Base-by-base conservation (phyloP, 64 coral and sea anemone species). In the Exaiptasia diaphana region DNA sequence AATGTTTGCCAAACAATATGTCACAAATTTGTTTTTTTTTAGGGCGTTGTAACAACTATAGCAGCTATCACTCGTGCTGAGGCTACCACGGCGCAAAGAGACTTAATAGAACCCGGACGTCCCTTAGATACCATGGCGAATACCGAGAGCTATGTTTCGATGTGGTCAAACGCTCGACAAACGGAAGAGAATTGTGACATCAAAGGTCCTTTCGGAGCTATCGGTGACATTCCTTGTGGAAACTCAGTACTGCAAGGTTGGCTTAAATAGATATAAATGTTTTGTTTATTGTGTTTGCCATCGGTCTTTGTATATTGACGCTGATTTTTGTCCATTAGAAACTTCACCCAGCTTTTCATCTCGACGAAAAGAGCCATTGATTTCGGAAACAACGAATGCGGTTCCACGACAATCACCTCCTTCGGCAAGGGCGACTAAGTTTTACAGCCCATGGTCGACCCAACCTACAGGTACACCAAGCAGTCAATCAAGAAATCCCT, bases 381-480 rank as follows among this genome's bases (percentile, higher is more conserved):
- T 73, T 24, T 41, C 38, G 3, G 69, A 73, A 49, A 74, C 38
- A n/a, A 28, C 18, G 28, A 79, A n/a, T 30, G 40, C 21, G 49
- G 40, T 26, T 79, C 30, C 63, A 17, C 50, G 70, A 5, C 49
- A 14, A 34, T 62, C 34, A 18, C 74, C 3, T 78, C 86, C 5
- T 48, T 72, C 34, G 78, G 87, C 26, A 53, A 88, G 23, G 31
- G 58, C 48, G 14, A 79, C 91, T 6, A 94, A 94, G 73, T 89
- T 89, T 63, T 94, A 89, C 44, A 94, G 91, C 61, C 86, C 91
- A 17, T 94, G 91, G 91, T 77, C 91, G 17, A 85, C 86, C 23
- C 85, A 94, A 53, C 29, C 71, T 40, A 26, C 91, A 79, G 86
- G 91, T 89, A 50, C 65, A 77, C n/a, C n/a, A n/a, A n/a, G n/a